These are phyloP conservation scores for Euura lappo DNA, from an alignment of 1,140 invertebrate genomes.

Conservation along the genomic window DNA sequence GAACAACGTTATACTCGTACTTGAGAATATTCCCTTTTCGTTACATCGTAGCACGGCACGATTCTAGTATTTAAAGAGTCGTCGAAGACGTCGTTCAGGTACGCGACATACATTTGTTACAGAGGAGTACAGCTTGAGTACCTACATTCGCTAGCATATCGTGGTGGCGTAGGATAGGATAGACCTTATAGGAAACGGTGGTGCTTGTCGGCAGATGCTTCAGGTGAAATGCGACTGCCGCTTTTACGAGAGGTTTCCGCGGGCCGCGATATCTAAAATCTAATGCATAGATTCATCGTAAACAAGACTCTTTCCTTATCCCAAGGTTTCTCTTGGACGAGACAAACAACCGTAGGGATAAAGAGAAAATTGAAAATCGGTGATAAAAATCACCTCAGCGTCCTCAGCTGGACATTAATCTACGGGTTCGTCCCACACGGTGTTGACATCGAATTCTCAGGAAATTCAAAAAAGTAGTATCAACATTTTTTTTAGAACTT, in stretches of 20 bases:
- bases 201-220: neutral
- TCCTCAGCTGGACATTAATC: neutral
- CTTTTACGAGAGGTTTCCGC: conserved; percentile 33
- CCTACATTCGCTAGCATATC: neutral
- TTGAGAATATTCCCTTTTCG: neutral
- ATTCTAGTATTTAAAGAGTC: conserved; percentile 5
- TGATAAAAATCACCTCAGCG: neutral
- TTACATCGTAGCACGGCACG: neutral
- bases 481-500: too few species aligned
- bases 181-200: neutral
- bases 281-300: conserved; percentile 25
- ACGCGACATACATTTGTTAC: conserved; percentile 7
- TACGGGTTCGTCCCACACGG: neutral
- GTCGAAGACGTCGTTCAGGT: neutral
- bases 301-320: conserved; percentile 20
- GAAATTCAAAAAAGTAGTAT: too few species aligned
- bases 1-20: conserved; percentile 3
- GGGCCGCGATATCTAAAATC: conserved; percentile 25
- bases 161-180: neutral
- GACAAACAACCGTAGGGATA: neutral
- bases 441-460: neutral
- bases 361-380: neutral
- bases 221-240: conserved; percentile 4
- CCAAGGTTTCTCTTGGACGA: conserved; percentile 21
- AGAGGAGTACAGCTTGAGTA: neutral